Percentiles rank a stretch among this genome's conserved stretches.
These are phyloP conservation scores for Meloidogyne floridensis DNA, from an alignment of 1,140 invertebrate species.

Conservation along the genomic window DNA sequence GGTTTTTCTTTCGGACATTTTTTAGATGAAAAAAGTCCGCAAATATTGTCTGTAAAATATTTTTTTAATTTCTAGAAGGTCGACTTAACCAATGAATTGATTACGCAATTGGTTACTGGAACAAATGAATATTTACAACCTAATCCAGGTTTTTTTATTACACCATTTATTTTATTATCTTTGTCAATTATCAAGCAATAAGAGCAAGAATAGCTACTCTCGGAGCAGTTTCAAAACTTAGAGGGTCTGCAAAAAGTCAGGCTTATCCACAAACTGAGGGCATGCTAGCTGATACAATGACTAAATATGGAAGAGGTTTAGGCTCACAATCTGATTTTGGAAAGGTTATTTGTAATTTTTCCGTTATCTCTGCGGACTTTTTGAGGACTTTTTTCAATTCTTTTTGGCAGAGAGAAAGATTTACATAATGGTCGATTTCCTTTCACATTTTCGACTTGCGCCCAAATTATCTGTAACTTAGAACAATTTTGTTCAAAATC, in stretches of 20 bases:
- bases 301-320: slow-evolving; percentile 88
- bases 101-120: slow-evolving; percentile 54
- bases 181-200: slow-evolving; percentile 71
- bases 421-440: no score
- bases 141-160: slow-evolving; percentile 75
- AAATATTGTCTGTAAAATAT: no score
- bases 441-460: no score
- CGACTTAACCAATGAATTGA: slow-evolving; percentile 62
- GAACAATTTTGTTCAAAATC: no score
- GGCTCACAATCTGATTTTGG: slow-evolving; percentile 91
- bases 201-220: slow-evolving; percentile 87
- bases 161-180: no score
- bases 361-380: background rate
- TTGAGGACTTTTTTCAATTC: no score
- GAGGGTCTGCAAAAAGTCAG: slow-evolving; percentile 71
- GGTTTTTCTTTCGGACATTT: no score
- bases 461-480: no score
- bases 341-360: slow-evolving; percentile 63
- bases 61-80: slow-evolving; percentile 51
- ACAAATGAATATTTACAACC: slow-evolving; percentile 99
- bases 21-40: no score
- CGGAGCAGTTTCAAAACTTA: slow-evolving; percentile 71
- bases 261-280: slow-evolving; percentile 98
- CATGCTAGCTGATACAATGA: slow-evolving; percentile 92
- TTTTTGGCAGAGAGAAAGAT: no score